phyloP scores from a whole-genome alignment of 1,140 invertebrate species.

The Solenopsis invicta region DNA sequence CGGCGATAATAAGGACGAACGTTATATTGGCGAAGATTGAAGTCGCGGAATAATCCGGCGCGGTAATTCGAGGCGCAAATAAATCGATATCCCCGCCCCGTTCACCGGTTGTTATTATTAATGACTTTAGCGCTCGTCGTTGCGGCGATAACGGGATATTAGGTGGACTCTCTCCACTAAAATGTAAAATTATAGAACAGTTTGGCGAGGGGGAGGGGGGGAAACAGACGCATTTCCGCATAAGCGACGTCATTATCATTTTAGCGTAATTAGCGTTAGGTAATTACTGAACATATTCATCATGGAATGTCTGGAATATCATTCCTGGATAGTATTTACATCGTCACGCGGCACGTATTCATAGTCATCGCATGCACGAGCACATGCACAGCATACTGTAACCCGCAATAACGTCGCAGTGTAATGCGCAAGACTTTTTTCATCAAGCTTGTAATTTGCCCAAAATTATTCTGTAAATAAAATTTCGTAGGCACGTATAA shows the following conservation, averaged over 20 bases:
- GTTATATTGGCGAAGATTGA: conserved; percentile 49
- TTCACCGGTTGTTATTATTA: conserved; percentile 66
- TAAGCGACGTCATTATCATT: conserved; percentile 75
- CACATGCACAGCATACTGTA: neutral
- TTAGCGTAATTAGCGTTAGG: conserved; percentile 75
- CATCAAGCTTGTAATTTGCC: neutral
- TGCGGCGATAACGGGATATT: conserved; percentile 58
- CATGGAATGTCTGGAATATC: conserved; percentile 55
- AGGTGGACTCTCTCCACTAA: neutral
- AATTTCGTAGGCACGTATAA: neutral
- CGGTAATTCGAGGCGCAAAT: conserved; percentile 57
- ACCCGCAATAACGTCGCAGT: conserved; percentile 13
- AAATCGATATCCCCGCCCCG: conserved; percentile 54
- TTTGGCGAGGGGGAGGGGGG: conserved; percentile 55
- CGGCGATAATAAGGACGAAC: conserved; percentile 49
- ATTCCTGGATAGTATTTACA: conserved; percentile 64
- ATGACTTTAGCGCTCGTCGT: conserved; percentile 58
- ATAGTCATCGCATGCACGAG: conserved; percentile 41
- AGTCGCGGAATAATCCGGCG: conserved; percentile 25
- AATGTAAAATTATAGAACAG: conserved; percentile 74
- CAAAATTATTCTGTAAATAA: conserved; percentile 18
- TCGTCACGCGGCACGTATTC: conserved; percentile 62
- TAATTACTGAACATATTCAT: conserved; percentile 75
- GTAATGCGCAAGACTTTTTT: neutral
- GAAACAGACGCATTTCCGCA: conserved; percentile 58